These are phyloP conservation scores for Sander vitreus DNA, from an alignment of 2,113 vertebrate genomes.

Conservation along the genomic window DNA sequence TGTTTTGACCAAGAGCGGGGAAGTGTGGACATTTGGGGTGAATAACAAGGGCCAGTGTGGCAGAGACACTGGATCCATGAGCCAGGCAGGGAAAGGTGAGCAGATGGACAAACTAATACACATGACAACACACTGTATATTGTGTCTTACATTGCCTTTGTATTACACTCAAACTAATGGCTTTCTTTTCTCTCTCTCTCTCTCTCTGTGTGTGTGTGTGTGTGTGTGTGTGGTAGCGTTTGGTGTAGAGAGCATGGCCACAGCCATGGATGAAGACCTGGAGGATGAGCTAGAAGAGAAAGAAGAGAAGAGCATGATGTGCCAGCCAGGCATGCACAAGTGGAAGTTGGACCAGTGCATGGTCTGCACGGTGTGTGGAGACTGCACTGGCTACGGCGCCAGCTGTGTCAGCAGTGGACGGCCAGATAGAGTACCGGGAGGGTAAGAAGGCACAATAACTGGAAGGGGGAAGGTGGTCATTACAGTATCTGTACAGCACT, in stretches of 20 bases:
- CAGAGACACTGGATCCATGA: constrained; percentile 96
- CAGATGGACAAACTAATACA: neutral
- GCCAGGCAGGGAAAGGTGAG: constrained; percentile 95
- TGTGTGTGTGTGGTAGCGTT: constrained; percentile 83
- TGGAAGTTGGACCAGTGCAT: constrained; percentile 99
- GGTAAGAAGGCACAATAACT: constrained; percentile 84
- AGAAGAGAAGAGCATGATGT: constrained; percentile 99
- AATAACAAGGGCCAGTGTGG: constrained; percentile 99
- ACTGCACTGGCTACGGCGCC: constrained; percentile 97
- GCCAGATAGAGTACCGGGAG: constrained; percentile 96
- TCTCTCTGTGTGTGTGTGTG: neutral
- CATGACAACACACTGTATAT: neutral
- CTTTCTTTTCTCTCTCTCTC: no score
- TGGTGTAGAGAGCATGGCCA: constrained; percentile 98
- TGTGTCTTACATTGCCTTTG: neutral
- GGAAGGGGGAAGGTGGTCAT: neutral
- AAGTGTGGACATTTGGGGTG: constrained; percentile 98
- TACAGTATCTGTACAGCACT: neutral
- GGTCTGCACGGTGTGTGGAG: constrained; percentile 98
- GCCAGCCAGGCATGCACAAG: constrained; percentile 97
- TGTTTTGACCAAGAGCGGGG: constrained; percentile 95
- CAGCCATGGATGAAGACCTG: constrained; percentile 98
- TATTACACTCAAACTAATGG: neutral
- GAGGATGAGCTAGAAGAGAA: constrained; percentile 98
- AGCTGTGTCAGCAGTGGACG: constrained; percentile 98